Evolutionary conservation across 2,888 invertebrate genomes (phyloP).

Genomic region (Gryllus longicercus): DNA sequence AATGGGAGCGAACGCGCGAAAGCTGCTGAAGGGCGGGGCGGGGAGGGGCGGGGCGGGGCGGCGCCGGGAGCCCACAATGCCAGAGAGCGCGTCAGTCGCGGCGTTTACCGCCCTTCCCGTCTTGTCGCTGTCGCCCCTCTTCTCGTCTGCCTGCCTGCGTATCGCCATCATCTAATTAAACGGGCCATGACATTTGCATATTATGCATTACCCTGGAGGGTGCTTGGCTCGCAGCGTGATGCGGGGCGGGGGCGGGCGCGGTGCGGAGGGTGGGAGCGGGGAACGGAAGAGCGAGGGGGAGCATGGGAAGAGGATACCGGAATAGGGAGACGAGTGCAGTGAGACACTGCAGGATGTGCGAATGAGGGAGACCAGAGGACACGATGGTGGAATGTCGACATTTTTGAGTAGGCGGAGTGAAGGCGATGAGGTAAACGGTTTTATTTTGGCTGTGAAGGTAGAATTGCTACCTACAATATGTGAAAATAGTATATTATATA

Average conservation of each 20-base stretch:
- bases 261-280: not conserved
- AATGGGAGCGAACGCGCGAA: no score
- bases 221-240: constrained; percentile 18
- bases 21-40: no score
- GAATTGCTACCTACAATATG: no score
- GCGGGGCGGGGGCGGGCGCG: not conserved
- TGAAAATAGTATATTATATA: no score
- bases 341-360: no score
- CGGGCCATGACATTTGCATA: constrained; percentile 36
- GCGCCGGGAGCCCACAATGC: not conserved
- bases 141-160: constrained; percentile 12
- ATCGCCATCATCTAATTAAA: constrained; percentile 37
- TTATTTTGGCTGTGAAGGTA: no score
- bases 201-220: constrained; percentile 36
- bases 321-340: not conserved
- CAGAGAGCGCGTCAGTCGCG: not conserved
- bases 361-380: no score
- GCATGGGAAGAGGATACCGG: not conserved
- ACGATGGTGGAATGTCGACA: no score
- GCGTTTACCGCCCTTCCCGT: constrained; percentile 12
- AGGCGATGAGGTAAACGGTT: no score
- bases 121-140: constrained; percentile 34
- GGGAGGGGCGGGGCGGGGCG: not conserved
- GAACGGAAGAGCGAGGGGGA: not conserved
- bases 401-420: no score